A percentile compares a stretch with the other conserved stretches of the same genome.
Conservation (phyloP, 2,113 vertebrate genomes). For the Rhineura floridana region DNA sequence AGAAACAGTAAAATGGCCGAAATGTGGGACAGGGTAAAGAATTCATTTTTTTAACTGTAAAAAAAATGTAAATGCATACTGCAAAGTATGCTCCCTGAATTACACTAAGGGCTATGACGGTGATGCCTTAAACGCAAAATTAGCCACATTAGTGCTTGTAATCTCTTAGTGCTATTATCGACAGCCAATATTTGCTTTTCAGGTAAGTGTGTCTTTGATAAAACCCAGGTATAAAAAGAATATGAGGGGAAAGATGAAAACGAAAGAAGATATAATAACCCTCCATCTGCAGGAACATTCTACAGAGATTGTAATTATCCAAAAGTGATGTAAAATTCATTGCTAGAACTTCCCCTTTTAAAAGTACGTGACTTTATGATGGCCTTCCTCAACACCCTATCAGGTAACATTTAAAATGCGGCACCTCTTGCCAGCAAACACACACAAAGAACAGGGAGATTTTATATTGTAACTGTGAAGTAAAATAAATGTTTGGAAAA, state of each 20-base stretch:
- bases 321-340: conserved; percentile 54
- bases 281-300: conserved; percentile 48
- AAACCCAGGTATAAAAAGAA: conserved; percentile 52
- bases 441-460: neutral
- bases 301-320: conserved; percentile 42
- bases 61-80: too few species aligned
- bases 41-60: neutral
- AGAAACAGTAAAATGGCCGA: neutral
- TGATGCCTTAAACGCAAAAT: conserved; percentile 15
- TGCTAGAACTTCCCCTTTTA: neutral
- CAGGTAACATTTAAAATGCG: conserved; percentile 20
- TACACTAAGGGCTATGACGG: neutral
- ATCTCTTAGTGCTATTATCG: conserved; percentile 28
- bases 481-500: conserved; percentile 39
- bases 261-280: conserved; percentile 54
- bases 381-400: conserved; percentile 2
- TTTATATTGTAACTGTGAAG: conserved; percentile 44
- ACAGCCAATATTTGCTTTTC: conserved; percentile 49
- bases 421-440: conserved; percentile 9
- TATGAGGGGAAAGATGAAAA: conserved; percentile 59
- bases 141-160: conserved; percentile 21
- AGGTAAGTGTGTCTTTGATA: conserved; percentile 49
- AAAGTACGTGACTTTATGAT: conserved; percentile 29
- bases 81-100: neutral
- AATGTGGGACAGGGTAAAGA: neutral